phyloP scores from a whole-genome alignment of 2,888 invertebrate genomes.

The Cordilura impudica region DNA sequence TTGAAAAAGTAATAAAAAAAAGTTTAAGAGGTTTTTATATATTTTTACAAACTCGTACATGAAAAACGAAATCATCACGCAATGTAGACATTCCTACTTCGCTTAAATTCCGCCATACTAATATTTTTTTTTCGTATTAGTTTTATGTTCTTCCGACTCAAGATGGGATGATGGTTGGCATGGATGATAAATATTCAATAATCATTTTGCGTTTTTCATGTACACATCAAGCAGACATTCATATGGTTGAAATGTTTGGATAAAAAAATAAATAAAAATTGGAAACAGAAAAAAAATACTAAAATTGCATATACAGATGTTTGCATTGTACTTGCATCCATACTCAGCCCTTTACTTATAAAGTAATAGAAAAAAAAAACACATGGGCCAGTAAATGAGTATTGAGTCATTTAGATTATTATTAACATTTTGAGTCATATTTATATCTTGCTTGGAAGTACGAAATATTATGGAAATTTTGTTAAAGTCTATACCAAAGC shows the following conservation, averaged over 20 bases:
- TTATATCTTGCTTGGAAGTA: no score
- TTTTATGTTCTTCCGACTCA: neutral
- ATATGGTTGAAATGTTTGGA: slow-evolving; percentile 33
- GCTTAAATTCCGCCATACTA: neutral
- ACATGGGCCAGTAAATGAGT: slow-evolving; percentile 22
- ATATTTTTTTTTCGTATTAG: neutral
- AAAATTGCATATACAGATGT: slow-evolving; percentile 27
- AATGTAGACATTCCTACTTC: slow-evolving; percentile 14
- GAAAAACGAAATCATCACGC: slow-evolving; percentile 8
- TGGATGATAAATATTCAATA: slow-evolving; percentile 53
- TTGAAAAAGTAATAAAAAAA: neutral
- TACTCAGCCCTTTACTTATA: neutral
- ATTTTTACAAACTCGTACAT: slow-evolving; percentile 16
- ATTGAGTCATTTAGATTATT: neutral
- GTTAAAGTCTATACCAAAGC: no score
- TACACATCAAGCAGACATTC: slow-evolving; percentile 25
- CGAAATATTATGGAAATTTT: no score
- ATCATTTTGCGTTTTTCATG: slow-evolving; percentile 27
- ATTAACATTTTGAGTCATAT: no score
- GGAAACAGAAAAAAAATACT: neutral
- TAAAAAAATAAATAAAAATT: slow-evolving; percentile 11
- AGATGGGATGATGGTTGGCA: slow-evolving; percentile 36
- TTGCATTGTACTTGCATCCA: neutral
- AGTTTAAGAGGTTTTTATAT: slow-evolving; percentile 32
- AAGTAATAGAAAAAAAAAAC: slow-evolving; percentile 6